Base-by-base conservation (phyloP, 2,888 invertebrate species). In the Tenthredo amoena region DNA sequence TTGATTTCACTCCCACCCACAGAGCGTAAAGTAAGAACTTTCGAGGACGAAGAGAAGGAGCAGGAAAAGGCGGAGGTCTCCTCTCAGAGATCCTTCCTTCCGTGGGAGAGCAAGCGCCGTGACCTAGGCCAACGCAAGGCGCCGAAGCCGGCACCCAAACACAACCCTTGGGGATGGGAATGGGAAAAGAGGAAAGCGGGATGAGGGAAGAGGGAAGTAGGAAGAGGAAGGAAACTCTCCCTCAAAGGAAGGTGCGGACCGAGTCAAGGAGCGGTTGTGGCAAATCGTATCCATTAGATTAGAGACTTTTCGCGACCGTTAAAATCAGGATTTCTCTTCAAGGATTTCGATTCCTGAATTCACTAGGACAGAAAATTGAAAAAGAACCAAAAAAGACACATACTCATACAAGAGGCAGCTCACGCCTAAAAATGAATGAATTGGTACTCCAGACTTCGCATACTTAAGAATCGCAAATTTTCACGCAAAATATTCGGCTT, bases 121-220 rank as follows among this genome's bases (percentile, higher is more conserved):
- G 90, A 90, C 89, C 90, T 89, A 87, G 86, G 88, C 86, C 88
- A 89, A 89, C 86, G 74, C 86, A 86, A 85, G 85, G 84, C 85
- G 85, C 85, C 84, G 77, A 47, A 50, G 50, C 85, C 65, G 77
- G 62, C 90, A 89, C 91, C 91, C 91, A 91, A 91, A 91, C 90
- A 90, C 89, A 91, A 90, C 91, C 91, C 90, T 87, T 87, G 77
- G 77, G 85, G 74, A 15, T 71, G 77, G 77, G 31, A 77, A 77
- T 77, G 77, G 47, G 50, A 31, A 31, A 74, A 12, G 34, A 34
- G 68, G 31, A 18, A 18, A 34, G 34, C 21, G 43, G 74, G 6
- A 18, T 18, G 34, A 43, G 43, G 74, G 6, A 18, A 34, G 34
- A 43, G 43, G 74, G 18, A 43, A 74, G 74, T n/a, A 7, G 34